Evolutionary conservation across 2,888 invertebrate species (phyloP), one percentile per base, ranked within the genome.

Genomic region (Loripinus fragilis): DNA sequence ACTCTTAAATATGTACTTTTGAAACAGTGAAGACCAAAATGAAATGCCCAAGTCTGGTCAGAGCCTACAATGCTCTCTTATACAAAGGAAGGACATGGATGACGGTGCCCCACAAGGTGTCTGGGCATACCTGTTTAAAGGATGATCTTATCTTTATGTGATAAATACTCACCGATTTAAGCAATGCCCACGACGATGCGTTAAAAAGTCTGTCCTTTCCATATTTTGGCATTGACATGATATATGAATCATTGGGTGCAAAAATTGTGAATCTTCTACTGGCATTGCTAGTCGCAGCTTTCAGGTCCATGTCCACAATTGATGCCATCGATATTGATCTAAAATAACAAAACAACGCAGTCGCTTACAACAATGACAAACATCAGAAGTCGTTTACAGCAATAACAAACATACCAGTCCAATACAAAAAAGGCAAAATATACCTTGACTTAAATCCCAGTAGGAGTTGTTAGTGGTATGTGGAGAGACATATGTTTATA

Each of bases 261-360:
- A 90, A 91, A 17, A 90, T 86, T 0, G 91, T 91, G 78, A 89
- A 89, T 50, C 81, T 71, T 12, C 83, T 74, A 69, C 84, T 73
- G 0, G 85, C 72, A 25, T 84, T 86, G 41, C 85, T 85, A 0
- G 89, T 90, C 50, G 84, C 80, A 35, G 76, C 69, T 45, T 84
- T 86, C 48, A 90, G 68, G 2, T 81, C 82, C 0, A 86, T 83
- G 33, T 89, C 89, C 23, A 91, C 87, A 8, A 88, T 86, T 1
- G 88, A 87, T 0, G 90, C 91, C 41, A 79, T 73, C 20, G 81
- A 83, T 30, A 91, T 89, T 0, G 90, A 89, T 10, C 91, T 91
- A 81, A 5, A 83, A 65, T 5, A 5, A 42, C 42, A 42, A 15
- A 8, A 42, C 8, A 42, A 15, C 42, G 15, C 15, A 42, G n/a